Conservation (phyloP, 2,113 vertebrate species). For the Polypterus senegalus region DNA sequence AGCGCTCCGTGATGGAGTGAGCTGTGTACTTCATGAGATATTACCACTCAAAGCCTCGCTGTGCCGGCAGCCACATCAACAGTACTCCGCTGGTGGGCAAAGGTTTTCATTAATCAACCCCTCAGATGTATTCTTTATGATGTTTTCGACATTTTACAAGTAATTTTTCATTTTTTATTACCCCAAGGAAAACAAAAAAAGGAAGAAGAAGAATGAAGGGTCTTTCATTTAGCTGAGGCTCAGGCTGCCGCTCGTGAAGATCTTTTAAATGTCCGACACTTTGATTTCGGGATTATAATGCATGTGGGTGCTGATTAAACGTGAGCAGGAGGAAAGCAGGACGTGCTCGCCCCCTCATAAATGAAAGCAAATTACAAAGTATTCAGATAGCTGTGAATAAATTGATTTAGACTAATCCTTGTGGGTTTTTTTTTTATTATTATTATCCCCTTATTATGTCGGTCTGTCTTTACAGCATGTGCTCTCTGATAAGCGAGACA, state of each 20-base stretch:
- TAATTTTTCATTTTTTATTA: conserved; percentile 41
- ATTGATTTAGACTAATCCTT: no score
- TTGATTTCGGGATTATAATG: conserved; percentile 31
- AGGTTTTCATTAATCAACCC: conserved; percentile 45
- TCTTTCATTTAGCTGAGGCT: conserved; percentile 27
- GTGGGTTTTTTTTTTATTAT: no score
- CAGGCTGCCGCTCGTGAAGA: conserved; percentile 22
- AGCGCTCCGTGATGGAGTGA: conserved; percentile 26
- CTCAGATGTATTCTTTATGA: conserved; percentile 42
- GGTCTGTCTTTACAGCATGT: no score
- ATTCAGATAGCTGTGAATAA: no score
- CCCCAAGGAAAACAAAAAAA: conserved; percentile 31
- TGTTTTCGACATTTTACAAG: conserved; percentile 43
- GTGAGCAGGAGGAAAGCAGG: no score
- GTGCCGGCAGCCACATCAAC: conserved; percentile 21
- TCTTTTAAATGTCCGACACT: conserved; percentile 24
- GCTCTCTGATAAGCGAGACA: no score
- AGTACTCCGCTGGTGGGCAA: conserved; percentile 34
- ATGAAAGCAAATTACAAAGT: no score
- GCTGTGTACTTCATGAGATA: conserved; percentile 26
- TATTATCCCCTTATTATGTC: no score
- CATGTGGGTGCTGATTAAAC: no score
- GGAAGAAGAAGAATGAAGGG: conserved; percentile 22
- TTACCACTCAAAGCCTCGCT: conserved; percentile 30
- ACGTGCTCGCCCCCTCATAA: no score